phyloP scores from a whole-genome alignment of 2,888 invertebrate genomes.

The Pyrocoelia pectoralis region DNA sequence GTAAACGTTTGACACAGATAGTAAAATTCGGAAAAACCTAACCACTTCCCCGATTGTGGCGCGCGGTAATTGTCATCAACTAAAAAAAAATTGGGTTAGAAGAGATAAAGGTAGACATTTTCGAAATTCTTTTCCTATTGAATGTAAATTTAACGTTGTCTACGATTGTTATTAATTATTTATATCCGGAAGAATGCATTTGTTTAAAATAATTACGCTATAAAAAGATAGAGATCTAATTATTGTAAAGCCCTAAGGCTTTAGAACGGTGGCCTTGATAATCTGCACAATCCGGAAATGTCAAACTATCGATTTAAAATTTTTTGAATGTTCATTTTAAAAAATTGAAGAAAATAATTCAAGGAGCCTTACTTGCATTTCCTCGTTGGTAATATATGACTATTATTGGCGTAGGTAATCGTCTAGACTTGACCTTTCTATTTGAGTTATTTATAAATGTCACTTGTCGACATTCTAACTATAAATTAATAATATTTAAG shows the following conservation, averaged over 20 bases:
- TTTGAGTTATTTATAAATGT: slow-evolving; percentile 51
- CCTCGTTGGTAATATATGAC: slow-evolving; percentile 14
- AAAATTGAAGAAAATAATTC: neutral
- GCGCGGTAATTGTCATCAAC: neutral
- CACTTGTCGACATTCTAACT: slow-evolving; percentile 56
- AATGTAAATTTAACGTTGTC: slow-evolving; percentile 2
- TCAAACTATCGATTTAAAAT: slow-evolving; percentile 3
- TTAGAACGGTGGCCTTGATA: slow-evolving; percentile 56
- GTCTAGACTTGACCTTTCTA: slow-evolving; percentile 44
- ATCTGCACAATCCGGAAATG: slow-evolving; percentile 54
- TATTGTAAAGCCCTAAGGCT: slow-evolving; percentile 49
- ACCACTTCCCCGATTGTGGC: neutral
- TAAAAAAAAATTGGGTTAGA: neutral
- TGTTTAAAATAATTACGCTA: slow-evolving; percentile 18
- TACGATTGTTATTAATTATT: slow-evolving; percentile 11
- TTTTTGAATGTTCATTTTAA: neutral
- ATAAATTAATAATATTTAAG: slow-evolving; percentile 47
- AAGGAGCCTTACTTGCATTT: slow-evolving; percentile 15
- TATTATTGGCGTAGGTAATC: slow-evolving; percentile 45
- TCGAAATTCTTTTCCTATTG: neutral
- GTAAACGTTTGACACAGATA: no score
- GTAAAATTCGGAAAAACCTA: neutral
- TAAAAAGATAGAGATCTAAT: slow-evolving; percentile 25
- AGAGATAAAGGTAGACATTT: neutral
- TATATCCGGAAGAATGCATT: slow-evolving; percentile 27